Evolutionary conservation across 2,888 invertebrate species (phyloP), one percentile per base, ranked within the genome.

Genomic region (Artemia sp.): DNA sequence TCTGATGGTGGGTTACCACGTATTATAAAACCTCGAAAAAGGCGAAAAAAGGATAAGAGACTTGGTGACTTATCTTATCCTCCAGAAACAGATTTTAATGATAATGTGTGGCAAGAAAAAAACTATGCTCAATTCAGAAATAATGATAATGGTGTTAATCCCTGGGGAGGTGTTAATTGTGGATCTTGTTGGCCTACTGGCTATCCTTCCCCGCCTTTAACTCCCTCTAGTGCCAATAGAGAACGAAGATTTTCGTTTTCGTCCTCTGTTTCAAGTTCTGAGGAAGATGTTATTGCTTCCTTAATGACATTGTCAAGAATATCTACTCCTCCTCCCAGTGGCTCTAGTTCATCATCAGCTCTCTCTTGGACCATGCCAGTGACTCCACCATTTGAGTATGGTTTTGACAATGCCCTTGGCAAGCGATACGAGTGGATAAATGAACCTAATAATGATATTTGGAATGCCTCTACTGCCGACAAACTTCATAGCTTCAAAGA

Each of bases 1-100:
- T 83, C 86, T 11, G 89, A 89, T 77, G 87, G 86, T 73, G 88
- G 88, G 80, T 80, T 91, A 76, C 91, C 91, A 73, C 83, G 92
- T 74, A 90, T 92, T 73, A 91, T 92, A 75, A 92, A 92, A 78
- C 91, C 91, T 8, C 82, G 92, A 68, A 92, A 92, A 78, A 84
- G 92, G 69, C 85, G 91, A 77, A 92, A 91, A 85, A 92, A 91
- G 79, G 91, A 91, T 77, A 68, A 68, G 53, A 51, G 68, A n/a
- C 38, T 52, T 69, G 71, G 24, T 14, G 68, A 14, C 12, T 50
- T 66, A n/a, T 12, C n/a, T 12, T n/a, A 19, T 67, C 6, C 68
- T 10, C 5, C 52, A 50, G n/a, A 19, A 7, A 19, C 14, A 51
- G 52, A 51, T 51, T 51, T 51, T 24, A 7, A 58, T 19, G 64